Conservation (phyloP, 2,797 vertebrate genomes). For the Distichodus sexfasciatus region DNA sequence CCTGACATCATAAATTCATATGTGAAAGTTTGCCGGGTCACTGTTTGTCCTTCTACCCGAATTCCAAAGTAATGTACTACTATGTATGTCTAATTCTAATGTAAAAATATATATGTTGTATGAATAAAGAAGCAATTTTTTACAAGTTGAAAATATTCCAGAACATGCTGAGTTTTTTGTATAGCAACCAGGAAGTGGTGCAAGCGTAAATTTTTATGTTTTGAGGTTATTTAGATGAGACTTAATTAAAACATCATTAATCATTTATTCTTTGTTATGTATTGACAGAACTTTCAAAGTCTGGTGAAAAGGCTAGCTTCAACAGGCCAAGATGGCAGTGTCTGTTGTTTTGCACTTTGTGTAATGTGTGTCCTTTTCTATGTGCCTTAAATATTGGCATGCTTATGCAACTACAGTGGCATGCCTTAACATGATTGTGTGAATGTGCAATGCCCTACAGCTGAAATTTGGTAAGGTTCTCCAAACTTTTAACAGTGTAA, state of each 20-base stretch:
- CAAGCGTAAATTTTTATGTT: constrained; percentile 85
- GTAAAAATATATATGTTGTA: too few species aligned
- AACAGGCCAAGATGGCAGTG: not conserved
- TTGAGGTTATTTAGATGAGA: constrained; percentile 82
- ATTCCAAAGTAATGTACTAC: constrained; percentile 40
- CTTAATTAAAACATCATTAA: constrained; percentile 92
- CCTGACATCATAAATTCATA: not conserved
- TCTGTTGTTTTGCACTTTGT: constrained; percentile 21
- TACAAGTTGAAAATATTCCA: constrained; percentile 50
- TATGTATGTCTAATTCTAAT: constrained; percentile 52
- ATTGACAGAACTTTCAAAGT: constrained; percentile 16
- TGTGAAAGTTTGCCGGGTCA: not conserved
- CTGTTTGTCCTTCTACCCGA: constrained; percentile 6
- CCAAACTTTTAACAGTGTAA: not conserved
- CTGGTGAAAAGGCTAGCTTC: not conserved
- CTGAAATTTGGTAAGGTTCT: not conserved
- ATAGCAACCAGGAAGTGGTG: constrained; percentile 74
- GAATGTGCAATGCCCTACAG: constrained; percentile 2
- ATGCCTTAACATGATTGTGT: constrained; percentile 16
- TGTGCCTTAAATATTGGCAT: constrained; percentile 53
- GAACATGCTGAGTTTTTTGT: constrained; percentile 79
- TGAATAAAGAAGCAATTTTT: too few species aligned
- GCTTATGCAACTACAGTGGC: constrained; percentile 34
- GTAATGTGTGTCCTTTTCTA: constrained; percentile 21
- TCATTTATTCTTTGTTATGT: constrained; percentile 82